Conservation (phyloP, 1,140 invertebrate species). For the Pogonognathellus flavescens region DNA sequence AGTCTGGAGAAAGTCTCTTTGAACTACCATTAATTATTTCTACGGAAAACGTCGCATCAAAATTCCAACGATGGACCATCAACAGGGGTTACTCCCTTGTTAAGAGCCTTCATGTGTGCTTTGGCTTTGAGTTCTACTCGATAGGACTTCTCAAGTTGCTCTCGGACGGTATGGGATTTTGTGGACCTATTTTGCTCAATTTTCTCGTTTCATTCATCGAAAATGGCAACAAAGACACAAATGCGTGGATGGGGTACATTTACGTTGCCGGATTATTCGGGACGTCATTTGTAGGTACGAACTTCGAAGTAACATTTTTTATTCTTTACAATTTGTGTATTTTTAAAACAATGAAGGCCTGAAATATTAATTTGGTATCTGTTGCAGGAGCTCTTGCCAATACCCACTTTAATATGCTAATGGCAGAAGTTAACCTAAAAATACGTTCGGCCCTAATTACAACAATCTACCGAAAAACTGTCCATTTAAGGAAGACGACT, state of each 20-base stretch:
- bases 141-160: constrained; percentile 90
- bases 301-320: too few relatives aligned
- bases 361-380: constrained; percentile 59
- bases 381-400: constrained; percentile 81
- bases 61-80: constrained; percentile 67
- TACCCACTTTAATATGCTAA: constrained; percentile 90
- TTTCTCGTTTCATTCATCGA: constrained; percentile 86
- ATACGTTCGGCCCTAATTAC: constrained; percentile 87
- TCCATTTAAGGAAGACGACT: constrained; percentile 73
- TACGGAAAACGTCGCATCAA: constrained; percentile 74
- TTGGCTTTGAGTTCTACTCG: constrained; percentile 88
- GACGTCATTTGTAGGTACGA: constrained; percentile 77
- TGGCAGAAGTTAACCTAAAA: constrained; percentile 88
- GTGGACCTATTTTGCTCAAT: constrained; percentile 89
- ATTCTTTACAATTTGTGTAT: too few relatives aligned
- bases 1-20: constrained; percentile 85
- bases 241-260: constrained; percentile 77
- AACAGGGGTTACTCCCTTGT: constrained; percentile 77
- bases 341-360: too few relatives aligned
- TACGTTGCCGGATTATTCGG: constrained; percentile 83
- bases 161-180: constrained; percentile 86
- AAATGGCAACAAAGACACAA: constrained; percentile 71
- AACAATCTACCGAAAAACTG: constrained; percentile 87
- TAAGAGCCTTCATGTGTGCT: constrained; percentile 82
- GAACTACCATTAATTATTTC: constrained; percentile 82